A percentile compares a stretch with the other conserved stretches of the same genome.
phyloP scores from a whole-genome alignment of 2,113 vertebrate species.

The Pseudonaja textilis region DNA sequence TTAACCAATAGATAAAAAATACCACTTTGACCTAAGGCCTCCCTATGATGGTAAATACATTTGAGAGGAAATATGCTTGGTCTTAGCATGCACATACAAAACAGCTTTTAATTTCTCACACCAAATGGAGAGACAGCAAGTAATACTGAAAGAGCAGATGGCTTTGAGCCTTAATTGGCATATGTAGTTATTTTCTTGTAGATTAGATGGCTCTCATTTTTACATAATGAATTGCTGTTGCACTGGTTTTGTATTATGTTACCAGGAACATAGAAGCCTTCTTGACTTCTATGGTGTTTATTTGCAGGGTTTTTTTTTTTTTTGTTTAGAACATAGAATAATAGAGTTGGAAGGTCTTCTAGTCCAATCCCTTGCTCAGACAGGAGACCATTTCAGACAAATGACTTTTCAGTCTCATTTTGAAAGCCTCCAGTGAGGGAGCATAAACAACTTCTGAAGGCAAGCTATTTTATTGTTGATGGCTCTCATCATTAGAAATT shows the following conservation, averaged over 20 bases:
- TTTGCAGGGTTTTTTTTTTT: no score
- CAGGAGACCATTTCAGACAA: no score
- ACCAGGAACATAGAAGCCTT: conserved; percentile 17
- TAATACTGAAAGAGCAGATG: conserved; percentile 54
- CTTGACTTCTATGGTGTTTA: background rate
- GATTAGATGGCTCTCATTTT: conserved; percentile 39
- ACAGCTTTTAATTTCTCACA: conserved; percentile 46
- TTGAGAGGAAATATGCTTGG: conserved; percentile 45
- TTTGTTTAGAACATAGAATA: no score
- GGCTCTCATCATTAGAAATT: no score
- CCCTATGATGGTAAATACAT: conserved; percentile 30
- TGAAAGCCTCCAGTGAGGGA: no score
- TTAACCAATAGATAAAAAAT: background rate
- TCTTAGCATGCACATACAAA: conserved; percentile 36
- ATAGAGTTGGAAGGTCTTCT: no score
- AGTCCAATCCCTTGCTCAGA: no score
- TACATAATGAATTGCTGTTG: conserved; percentile 34
- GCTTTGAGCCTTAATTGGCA: conserved; percentile 50
- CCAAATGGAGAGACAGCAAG: conserved; percentile 42
- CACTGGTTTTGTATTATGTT: conserved; percentile 36
- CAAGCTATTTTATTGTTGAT: no score
- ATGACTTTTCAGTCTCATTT: no score
- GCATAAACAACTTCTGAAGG: no score
- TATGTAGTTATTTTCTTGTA: conserved; percentile 50
- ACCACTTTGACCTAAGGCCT: conserved; percentile 26